Evolutionary conservation across 1,140 invertebrate species (phyloP).

Genomic region (Meloidogyne chitwoodi): DNA sequence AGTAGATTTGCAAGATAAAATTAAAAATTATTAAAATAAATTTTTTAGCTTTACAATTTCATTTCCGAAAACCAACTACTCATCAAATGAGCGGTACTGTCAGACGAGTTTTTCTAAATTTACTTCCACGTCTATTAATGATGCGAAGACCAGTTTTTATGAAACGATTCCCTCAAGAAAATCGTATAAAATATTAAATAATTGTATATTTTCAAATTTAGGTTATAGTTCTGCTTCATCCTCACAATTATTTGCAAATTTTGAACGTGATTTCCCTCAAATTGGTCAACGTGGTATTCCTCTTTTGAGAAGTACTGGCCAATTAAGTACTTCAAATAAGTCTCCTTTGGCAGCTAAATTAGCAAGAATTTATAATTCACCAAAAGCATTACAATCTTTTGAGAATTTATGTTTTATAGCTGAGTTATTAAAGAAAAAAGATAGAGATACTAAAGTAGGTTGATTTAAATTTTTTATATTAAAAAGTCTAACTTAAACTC

Average conservation of each 20-base stretch:
- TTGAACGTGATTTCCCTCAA: not conserved
- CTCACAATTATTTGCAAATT: not conserved
- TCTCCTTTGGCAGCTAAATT: slow-evolving; percentile 5
- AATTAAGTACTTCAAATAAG: not conserved
- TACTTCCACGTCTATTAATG: slow-evolving; percentile 71
- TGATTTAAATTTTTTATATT: not conserved
- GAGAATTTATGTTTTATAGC: slow-evolving; percentile 60
- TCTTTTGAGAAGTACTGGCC: not conserved
- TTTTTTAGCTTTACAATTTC: slow-evolving; percentile 85
- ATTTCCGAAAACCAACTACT: slow-evolving; percentile 90
- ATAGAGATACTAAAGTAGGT: slow-evolving; percentile 55
- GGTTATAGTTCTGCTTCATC: not conserved
- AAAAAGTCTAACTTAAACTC: too few species aligned
- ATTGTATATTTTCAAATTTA: not conserved
- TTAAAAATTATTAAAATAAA: not conserved
- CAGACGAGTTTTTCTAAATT: slow-evolving; percentile 78
- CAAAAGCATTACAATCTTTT: slow-evolving; percentile 58
- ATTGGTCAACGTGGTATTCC: not conserved
- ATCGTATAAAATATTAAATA: not conserved
- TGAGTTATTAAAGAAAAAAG: slow-evolving; percentile 59
- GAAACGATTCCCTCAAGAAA: not conserved
- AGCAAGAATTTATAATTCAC: slow-evolving; percentile 52
- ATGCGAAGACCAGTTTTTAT: slow-evolving; percentile 60
- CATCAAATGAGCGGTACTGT: slow-evolving; percentile 89
- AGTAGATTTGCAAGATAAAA: not conserved